Evolutionary conservation across 2,888 invertebrate genomes (phyloP), one percentile per base, ranked within the genome.

Genomic region (Mesoligia furuncula): DNA sequence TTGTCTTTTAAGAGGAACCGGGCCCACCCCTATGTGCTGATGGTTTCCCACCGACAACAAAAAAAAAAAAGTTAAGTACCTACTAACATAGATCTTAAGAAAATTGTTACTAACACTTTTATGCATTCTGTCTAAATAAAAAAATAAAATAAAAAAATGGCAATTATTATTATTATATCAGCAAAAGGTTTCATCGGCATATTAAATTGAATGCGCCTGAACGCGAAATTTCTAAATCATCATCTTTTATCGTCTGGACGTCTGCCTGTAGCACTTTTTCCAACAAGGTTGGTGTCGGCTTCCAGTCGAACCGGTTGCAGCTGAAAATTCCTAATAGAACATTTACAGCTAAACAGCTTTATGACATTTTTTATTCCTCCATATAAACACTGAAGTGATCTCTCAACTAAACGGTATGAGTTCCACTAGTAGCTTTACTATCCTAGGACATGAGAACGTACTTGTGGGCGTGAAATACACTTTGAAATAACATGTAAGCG

Each of bases 401-500:
- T 51, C 2, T n/a, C 27, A 57, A 51, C 54, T 66, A 70, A 64
- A 54, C 8, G 61, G 42, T n/a, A 27, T 78, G 86, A 85, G 85
- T 85, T 83, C 15, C 82, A 75, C 27, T 81, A 84, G 86, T 86
- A 88, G 13, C 51, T 39, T 42, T 11, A 67, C 73, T 77, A 76
- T 85, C 70, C 70, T 61, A 82, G 77, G 79, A 83, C 83, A 76
- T 68, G 67, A 85, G 80, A 64, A 84, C 86, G 81, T 86, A 87
- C 87, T 88, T 87, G 87, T 85, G 87, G 86, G 87, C 85, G 81
- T 87, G 84, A 89, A 90, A 88, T 88, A 87, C 86, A 87, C 84
- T 90, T 89, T 87, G 88, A 86, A 89, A 88, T 90, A 90, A 89
- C 89, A 90, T 88, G 90, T 88, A 87, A 85, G 87, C 85, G 78